Evolutionary conservation across 1,140 invertebrate genomes (phyloP).

Genomic region (Hycleus cichorii): DNA sequence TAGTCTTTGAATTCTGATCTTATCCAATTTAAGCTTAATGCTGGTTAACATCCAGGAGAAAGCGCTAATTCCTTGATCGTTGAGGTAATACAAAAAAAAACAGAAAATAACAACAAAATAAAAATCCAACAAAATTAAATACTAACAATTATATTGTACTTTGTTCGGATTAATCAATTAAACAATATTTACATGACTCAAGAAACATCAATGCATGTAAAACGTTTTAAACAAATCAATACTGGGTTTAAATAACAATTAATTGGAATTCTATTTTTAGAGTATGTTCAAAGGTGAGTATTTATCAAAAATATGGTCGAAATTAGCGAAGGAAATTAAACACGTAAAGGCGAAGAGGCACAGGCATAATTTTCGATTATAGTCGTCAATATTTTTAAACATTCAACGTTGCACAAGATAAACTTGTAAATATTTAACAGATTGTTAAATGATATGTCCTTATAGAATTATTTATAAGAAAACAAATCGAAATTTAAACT

Average conservation of each 20-base stretch:
- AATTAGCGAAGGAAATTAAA: too few relatives aligned
- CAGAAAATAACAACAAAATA: not conserved
- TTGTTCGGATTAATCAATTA: not conserved
- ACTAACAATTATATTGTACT: slow-evolving; percentile 16
- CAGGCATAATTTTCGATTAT: slow-evolving; percentile 1
- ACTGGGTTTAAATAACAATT: too few relatives aligned
- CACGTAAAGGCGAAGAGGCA: not conserved
- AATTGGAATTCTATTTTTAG: too few relatives aligned
- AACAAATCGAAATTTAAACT: not conserved
- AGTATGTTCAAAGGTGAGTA: too few relatives aligned
- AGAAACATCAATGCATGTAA: not conserved
- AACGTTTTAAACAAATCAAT: not conserved
- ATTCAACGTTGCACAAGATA: too few relatives aligned
- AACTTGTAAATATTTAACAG: not conserved
- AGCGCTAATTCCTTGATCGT: not conserved
- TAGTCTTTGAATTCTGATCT: not conserved
- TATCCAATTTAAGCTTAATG: slow-evolving; percentile 1
- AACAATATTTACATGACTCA: slow-evolving; percentile 19
- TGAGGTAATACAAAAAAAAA: too few relatives aligned
- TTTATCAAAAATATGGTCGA: too few relatives aligned
- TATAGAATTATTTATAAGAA: not conserved
- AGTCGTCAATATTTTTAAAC: too few relatives aligned
- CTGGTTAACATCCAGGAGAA: slow-evolving; percentile 1
- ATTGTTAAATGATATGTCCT: slow-evolving; percentile 9
- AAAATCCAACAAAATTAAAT: slow-evolving; percentile 13